Evolutionary conservation across 2,888 invertebrate species (phyloP).

Genomic region (Hypolimnas misippus): DNA sequence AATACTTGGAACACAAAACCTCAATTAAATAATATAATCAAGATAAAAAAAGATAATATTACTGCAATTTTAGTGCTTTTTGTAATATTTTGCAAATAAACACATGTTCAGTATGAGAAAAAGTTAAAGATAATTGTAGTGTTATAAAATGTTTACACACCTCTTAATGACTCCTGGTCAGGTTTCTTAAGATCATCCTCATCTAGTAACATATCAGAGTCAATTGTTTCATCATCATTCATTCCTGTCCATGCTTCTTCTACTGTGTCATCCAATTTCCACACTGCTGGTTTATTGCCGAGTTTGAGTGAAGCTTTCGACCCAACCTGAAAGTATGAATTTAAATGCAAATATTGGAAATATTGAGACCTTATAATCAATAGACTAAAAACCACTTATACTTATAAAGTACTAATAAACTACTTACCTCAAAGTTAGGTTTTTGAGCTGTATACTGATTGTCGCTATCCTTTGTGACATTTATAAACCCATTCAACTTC

Average conservation of each 20-base stretch:
- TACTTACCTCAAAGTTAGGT: conserved; percentile 87
- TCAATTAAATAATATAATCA: conserved; percentile 45
- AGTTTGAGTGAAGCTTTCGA: conserved; percentile 74
- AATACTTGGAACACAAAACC: conserved; percentile 60
- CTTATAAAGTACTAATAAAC: too few species aligned
- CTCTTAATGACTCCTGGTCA: conserved; percentile 91
- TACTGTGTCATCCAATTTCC: conserved; percentile 90
- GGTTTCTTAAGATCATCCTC: conserved; percentile 96
- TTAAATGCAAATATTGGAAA: background rate
- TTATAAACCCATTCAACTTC: conserved; percentile 86
- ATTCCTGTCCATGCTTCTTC: conserved; percentile 77
- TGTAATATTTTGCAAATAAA: too few species aligned
- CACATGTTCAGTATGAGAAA: too few species aligned
- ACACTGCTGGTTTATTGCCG: conserved; percentile 70
- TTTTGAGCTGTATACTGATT: conserved; percentile 81
- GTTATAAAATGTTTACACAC: conserved; percentile 75
- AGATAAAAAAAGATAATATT: conserved; percentile 34
- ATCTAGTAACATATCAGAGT: conserved; percentile 94
- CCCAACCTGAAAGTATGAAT: conserved; percentile 61
- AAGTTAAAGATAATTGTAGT: too few species aligned
- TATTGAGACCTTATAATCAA: too few species aligned
- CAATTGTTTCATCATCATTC: conserved; percentile 91
- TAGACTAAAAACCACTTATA: too few species aligned
- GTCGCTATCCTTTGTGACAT: conserved; percentile 59
- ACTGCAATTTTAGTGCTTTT: background rate